A percentile compares a stretch with the other conserved stretches of the same genome.
Conservation (phyloP, 2,888 invertebrate species). For the Ephialtes manifestator region DNA sequence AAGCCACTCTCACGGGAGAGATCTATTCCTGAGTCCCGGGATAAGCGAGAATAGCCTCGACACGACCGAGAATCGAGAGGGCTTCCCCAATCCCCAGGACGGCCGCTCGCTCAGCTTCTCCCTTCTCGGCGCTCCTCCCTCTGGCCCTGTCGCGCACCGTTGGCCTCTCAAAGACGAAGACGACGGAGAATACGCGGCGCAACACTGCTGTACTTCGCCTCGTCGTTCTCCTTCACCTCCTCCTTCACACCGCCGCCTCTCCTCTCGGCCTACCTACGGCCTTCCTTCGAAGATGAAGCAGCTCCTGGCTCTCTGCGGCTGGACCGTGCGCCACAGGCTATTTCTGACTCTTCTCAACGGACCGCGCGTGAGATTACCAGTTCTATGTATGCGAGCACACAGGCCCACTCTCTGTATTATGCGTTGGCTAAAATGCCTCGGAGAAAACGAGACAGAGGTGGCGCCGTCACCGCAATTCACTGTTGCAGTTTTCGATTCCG, state of each 20-base stretch:
- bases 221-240: conserved; percentile 42
- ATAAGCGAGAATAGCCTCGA: conserved; percentile 77
- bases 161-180: conserved; percentile 54
- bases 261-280: conserved; percentile 69
- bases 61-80: conserved; percentile 74
- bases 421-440: neutral
- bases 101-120: conserved; percentile 51
- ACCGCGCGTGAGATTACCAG: conserved; percentile 56
- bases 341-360: conserved; percentile 73
- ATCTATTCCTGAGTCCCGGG: conserved; percentile 78
- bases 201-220: conserved; percentile 27
- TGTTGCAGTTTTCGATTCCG: conserved; percentile 1
- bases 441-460: conserved; percentile 3
- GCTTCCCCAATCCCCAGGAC: conserved; percentile 78
- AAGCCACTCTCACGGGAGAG: conserved; percentile 58
- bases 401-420: conserved; percentile 31
- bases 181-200: conserved; percentile 40
- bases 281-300: conserved; percentile 67
- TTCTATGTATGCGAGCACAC: neutral
- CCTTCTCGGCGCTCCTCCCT: conserved; percentile 4
- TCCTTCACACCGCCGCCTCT: conserved; percentile 41
- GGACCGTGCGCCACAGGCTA: conserved; percentile 67
- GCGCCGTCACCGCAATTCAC: conserved; percentile 21
- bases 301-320: conserved; percentile 56
- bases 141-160: conserved; percentile 22